Percentiles rank a stretch among this genome's conserved stretches.
Evolutionary conservation across 1,140 invertebrate species (phyloP).

Genomic region (Anastatus disparis): DNA sequence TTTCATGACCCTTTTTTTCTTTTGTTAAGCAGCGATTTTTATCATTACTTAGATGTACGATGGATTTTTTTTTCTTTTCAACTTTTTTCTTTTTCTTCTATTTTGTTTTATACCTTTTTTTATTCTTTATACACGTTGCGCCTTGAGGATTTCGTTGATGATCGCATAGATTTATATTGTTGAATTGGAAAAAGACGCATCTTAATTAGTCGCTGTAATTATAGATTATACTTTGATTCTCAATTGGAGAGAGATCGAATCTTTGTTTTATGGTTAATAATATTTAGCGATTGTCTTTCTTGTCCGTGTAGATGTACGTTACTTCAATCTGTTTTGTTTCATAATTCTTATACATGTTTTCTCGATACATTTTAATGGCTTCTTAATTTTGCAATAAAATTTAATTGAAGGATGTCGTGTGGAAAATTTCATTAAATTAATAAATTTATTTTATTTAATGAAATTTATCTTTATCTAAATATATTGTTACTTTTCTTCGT

Average conservation of each 20-base stretch:
- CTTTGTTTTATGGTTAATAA: background rate
- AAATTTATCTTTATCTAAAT: background rate
- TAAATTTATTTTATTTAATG: too few relatives aligned
- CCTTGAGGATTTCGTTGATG: too few relatives aligned
- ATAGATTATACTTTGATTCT: background rate
- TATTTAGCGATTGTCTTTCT: conserved; percentile 11
- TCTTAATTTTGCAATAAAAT: conserved; percentile 18
- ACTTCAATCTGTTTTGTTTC: background rate
- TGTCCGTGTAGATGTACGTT: background rate
- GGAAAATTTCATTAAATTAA: too few relatives aligned
- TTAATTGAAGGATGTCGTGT: too few relatives aligned
- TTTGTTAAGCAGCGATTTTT: conserved; percentile 3
- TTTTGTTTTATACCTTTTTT: background rate
- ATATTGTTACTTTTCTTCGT: too few relatives aligned
- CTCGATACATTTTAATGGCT: background rate
- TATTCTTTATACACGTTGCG: too few relatives aligned
- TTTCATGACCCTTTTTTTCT: conserved; percentile 31
- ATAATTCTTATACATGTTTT: background rate
- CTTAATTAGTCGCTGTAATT: conserved; percentile 16
- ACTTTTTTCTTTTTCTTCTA: background rate
- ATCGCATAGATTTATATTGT: background rate
- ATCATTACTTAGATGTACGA: too few relatives aligned
- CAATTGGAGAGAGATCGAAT: background rate
- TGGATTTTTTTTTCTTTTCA: too few relatives aligned
- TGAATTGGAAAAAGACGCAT: background rate